Percentiles rank a stretch among this genome's conserved stretches.
Evolutionary conservation across 2,888 invertebrate genomes (phyloP).

Genomic region (Mystacides longicornis): DNA sequence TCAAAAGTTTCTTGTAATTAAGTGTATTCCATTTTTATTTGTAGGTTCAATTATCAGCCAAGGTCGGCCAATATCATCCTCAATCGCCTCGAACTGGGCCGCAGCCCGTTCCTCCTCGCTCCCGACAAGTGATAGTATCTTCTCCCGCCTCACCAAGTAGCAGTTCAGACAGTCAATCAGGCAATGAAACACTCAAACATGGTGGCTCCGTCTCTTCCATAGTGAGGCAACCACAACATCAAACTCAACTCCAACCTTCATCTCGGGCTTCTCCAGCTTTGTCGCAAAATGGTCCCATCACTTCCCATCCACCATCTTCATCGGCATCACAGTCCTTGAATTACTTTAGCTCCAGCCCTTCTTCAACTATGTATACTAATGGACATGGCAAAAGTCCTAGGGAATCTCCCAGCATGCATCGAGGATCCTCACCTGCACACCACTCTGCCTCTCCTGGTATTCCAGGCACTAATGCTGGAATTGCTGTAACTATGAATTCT

Average conservation of each 20-base stretch:
- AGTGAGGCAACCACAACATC: constrained; percentile 36
- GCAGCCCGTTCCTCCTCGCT: constrained; percentile 47
- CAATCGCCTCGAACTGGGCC: constrained; percentile 59
- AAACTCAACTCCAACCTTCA: constrained; percentile 44
- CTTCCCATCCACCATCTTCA: constrained; percentile 41
- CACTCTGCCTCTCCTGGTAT: constrained; percentile 34
- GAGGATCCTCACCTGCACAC: constrained; percentile 34
- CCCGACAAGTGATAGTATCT: constrained; percentile 55
- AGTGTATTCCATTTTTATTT: not conserved
- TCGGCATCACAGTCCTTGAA: constrained; percentile 26
- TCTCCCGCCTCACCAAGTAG: constrained; percentile 84
- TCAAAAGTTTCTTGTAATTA: not conserved
- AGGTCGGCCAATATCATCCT: constrained; percentile 65
- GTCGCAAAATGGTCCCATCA: constrained; percentile 27
- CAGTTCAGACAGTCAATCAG: constrained; percentile 75
- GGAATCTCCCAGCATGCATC: constrained; percentile 32
- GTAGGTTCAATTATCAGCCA: constrained; percentile 65
- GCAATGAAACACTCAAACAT: constrained; percentile 68
- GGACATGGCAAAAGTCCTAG: constrained; percentile 30
- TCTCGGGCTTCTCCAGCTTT: constrained; percentile 24
- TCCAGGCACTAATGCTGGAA: constrained; percentile 54
- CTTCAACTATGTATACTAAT: constrained; percentile 32
- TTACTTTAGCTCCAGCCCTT: constrained; percentile 26
- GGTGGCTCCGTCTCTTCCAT: constrained; percentile 46
- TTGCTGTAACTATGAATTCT: constrained; percentile 53